These are phyloP conservation scores for Ceyx margarethae DNA, from an alignment of 2,113 vertebrate genomes.

Conservation along the genomic window DNA sequence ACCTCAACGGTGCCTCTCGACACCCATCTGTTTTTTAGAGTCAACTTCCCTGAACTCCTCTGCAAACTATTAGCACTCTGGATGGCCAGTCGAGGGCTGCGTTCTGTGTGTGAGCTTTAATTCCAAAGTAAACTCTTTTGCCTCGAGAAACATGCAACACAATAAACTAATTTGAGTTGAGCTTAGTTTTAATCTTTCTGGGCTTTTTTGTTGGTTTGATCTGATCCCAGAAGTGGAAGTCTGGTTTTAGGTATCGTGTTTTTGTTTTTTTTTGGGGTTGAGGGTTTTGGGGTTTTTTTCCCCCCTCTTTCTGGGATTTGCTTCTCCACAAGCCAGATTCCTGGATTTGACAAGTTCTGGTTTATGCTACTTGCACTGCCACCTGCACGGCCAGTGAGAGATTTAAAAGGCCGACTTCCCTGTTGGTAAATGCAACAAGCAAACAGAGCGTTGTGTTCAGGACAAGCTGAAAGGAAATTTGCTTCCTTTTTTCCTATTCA, in stretches of 20 bases:
- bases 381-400: conserved; percentile 38
- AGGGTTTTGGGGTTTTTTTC: not conserved
- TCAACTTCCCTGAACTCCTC: conserved; percentile 61
- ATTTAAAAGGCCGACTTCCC: conserved; percentile 35
- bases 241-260: conserved; percentile 63
- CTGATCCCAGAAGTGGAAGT: conserved; percentile 67
- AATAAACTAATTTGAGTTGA: conserved; percentile 70
- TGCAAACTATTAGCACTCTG: conserved; percentile 53
- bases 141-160: conserved; percentile 63
- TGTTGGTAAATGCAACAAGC: conserved; percentile 35
- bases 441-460: not conserved
- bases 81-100: conserved; percentile 28
- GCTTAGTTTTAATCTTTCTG: conserved; percentile 65
- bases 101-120: conserved; percentile 37
- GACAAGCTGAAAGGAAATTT: not conserved
- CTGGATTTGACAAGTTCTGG: conserved; percentile 64
- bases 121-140: conserved; percentile 71
- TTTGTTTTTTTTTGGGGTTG: conserved; percentile 64
- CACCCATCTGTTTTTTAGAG: conserved; percentile 67
- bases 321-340: conserved; percentile 50
- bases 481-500: not conserved
- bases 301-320: conserved; percentile 48
- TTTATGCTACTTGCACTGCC: conserved; percentile 69
- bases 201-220: conserved; percentile 67
- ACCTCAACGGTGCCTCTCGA: conserved; percentile 62